phyloP scores from a whole-genome alignment of 1,140 invertebrate species.

The Drosophila ercepeae region DNA sequence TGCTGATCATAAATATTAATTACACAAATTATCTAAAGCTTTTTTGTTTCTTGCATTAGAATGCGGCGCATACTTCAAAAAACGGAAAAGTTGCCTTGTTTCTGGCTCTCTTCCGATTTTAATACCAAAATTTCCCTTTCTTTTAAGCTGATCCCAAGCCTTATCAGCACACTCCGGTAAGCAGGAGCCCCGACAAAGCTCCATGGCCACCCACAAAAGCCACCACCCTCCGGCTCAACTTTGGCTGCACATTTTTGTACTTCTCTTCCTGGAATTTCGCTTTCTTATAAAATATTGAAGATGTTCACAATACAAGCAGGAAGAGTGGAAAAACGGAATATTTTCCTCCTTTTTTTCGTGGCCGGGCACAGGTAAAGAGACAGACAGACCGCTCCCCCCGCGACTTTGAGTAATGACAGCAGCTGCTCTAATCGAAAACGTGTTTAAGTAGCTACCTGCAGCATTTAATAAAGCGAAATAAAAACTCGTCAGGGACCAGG shows the following conservation, averaged over 20 bases:
- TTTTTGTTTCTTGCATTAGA: neutral
- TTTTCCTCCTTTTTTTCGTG: neutral
- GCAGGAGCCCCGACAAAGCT: slow-evolving; percentile 17
- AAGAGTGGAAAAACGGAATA: slow-evolving; percentile 3
- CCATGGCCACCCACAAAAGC: slow-evolving; percentile 5
- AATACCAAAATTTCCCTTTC: slow-evolving; percentile 39
- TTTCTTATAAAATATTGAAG: slow-evolving; percentile 62
- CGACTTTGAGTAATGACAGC: slow-evolving; percentile 65
- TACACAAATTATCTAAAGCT: neutral
- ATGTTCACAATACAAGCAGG: slow-evolving; percentile 36
- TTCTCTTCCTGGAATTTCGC: slow-evolving; percentile 41
- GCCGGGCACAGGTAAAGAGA: slow-evolving; percentile 23
- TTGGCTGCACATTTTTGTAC: slow-evolving; percentile 49
- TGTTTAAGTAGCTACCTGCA: slow-evolving; percentile 78
- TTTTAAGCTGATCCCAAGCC: slow-evolving; percentile 41
- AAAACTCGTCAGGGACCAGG: slow-evolving; percentile 27
- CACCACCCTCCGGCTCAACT: neutral
- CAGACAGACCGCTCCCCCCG: slow-evolving; percentile 8
- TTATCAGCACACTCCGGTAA: slow-evolving; percentile 67
- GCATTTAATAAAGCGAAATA: slow-evolving; percentile 73
- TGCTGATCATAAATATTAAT: neutral
- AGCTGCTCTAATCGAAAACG: slow-evolving; percentile 78
- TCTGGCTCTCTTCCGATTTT: neutral
- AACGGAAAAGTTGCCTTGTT: slow-evolving; percentile 10
- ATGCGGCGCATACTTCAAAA: no score